These are phyloP conservation scores for Leptodactylus fallax DNA, from an alignment of 2,797 vertebrate genomes.

Conservation along the genomic window DNA sequence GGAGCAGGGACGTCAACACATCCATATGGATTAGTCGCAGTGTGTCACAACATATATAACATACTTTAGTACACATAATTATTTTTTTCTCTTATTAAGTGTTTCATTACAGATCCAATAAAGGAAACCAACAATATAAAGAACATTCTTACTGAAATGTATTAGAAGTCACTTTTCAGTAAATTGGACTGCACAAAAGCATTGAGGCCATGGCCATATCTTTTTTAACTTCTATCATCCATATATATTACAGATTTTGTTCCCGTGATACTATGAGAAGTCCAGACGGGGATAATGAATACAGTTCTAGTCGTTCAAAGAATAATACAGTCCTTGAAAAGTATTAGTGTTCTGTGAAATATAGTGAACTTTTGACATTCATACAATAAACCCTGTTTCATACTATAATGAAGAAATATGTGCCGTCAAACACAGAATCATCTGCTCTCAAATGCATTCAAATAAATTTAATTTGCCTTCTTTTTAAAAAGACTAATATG, in stretches of 20 bases:
- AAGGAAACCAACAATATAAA: not conserved
- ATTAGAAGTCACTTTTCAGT: not conserved
- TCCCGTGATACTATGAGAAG: not conserved
- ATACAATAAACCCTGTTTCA: not conserved
- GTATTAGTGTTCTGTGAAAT: not conserved
- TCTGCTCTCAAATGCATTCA: not conserved
- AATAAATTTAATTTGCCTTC: conserved; percentile 22
- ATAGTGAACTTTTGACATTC: not conserved
- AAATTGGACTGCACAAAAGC: not conserved
- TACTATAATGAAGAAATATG: conserved; percentile 20
- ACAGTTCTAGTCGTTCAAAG: conserved; percentile 2
- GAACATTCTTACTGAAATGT: not conserved
- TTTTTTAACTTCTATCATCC: not conserved
- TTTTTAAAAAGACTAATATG: conserved; percentile 19
- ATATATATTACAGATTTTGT: not conserved
- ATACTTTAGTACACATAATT: too few species aligned
- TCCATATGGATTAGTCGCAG: too few species aligned
- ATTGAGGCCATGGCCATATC: not conserved
- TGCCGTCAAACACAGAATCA: not conserved
- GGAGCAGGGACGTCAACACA: too few species aligned
- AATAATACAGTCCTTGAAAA: not conserved
- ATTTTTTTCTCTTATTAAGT: too few species aligned
- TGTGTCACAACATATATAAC: too few species aligned
- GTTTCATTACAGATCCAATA: too few species aligned
- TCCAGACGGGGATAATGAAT: not conserved